These are phyloP conservation scores for Corvus hawaiiensis DNA, from an alignment of 2,113 vertebrate genomes.

Conservation along the genomic window DNA sequence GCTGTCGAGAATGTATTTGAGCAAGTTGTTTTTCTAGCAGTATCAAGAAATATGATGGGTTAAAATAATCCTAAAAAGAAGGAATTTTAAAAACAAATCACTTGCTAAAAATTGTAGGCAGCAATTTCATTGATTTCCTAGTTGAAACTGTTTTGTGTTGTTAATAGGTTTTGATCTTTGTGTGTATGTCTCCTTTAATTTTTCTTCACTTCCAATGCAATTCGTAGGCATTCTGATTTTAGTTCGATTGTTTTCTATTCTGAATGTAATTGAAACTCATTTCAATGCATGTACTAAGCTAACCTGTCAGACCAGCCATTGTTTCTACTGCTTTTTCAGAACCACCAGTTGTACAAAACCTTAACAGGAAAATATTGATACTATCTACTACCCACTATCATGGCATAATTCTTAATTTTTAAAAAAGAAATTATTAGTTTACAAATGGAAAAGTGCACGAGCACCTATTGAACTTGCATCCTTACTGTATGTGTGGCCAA, in stretches of 20 bases:
- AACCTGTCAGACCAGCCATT: background rate
- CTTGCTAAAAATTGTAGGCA: background rate
- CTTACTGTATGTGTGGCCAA: background rate
- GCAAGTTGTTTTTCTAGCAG: background rate
- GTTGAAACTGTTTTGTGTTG: background rate
- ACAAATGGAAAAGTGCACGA: background rate
- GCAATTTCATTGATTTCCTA: background rate
- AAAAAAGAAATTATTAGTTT: background rate
- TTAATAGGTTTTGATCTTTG: background rate
- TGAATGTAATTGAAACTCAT: background rate
- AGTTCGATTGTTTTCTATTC: background rate
- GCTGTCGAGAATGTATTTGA: background rate
- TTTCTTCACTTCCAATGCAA: background rate
- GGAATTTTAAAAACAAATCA: background rate
- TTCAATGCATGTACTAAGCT: background rate
- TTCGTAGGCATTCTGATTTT: background rate
- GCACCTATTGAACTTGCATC: background rate
- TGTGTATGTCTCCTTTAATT: background rate
- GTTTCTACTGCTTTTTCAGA: conserved; percentile 33
- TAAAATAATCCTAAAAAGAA: background rate
- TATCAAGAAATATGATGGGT: background rate
- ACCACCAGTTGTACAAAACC: conserved; percentile 33
- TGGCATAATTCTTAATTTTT: background rate
- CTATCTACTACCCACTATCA: background rate
- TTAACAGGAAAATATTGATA: background rate